These are phyloP conservation scores for Pseudeuparius sepicola DNA, from an alignment of 2,888 invertebrate genomes.

Conservation along the genomic window DNA sequence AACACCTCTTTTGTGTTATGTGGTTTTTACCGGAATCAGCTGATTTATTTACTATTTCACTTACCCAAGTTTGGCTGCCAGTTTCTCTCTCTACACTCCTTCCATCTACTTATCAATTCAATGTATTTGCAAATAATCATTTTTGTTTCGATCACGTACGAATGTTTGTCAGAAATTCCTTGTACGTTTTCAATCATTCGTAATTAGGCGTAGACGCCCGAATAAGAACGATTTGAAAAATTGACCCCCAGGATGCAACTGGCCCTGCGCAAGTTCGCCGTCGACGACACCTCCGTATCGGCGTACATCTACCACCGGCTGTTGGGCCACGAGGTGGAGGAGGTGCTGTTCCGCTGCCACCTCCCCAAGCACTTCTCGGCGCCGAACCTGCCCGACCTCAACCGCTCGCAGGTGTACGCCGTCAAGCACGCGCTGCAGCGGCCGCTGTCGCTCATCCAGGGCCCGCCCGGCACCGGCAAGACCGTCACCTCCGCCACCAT, in stretches of 20 bases:
- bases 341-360: conserved; percentile 81
- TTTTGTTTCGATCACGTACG: too few species aligned
- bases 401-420: conserved; percentile 96
- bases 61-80: too few species aligned
- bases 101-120: too few species aligned
- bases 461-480: conserved; percentile 95
- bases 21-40: too few species aligned
- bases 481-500: conserved; percentile 99
- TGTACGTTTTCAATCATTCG: too few species aligned
- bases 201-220: too few species aligned
- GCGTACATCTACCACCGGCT: conserved; percentile 96
- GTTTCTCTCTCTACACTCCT: too few species aligned
- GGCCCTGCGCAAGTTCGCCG: conserved; percentile 89
- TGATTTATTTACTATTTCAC: too few species aligned
- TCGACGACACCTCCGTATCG: conserved; percentile 93
- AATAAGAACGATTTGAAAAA: too few species aligned
- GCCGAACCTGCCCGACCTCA: conserved; percentile 93
- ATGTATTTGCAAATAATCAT: too few species aligned
- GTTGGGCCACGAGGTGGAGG: conserved; percentile 89
- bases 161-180: too few species aligned
- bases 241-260: conserved; percentile 98
- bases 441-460: conserved; percentile 94
- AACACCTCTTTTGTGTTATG: too few species aligned
- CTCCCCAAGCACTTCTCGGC: conserved; percentile 96
- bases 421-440: conserved; percentile 96